Evolutionary conservation across 2,797 vertebrate genomes (phyloP), one percentile per base, ranked within the genome.

Genomic region (Mycteria americana): DNA sequence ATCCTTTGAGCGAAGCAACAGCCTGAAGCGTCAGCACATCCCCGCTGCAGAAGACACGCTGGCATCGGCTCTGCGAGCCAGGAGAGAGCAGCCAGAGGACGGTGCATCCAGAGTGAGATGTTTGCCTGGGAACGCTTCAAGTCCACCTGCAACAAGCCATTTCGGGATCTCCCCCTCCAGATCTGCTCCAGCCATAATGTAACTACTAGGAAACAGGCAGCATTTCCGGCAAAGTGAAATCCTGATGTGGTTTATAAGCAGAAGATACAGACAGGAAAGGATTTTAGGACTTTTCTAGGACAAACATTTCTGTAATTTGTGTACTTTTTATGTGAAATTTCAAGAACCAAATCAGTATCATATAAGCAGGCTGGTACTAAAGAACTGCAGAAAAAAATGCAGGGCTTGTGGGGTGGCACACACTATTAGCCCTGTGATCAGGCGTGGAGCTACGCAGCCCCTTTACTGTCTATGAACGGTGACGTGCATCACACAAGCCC

Each of bases 21-120:
- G 10, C 9, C 41, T 79, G 17, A n/a, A 46, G 48, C 35, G 18
- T 17, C 48, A 93, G 68, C n/a, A 18, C 23, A 28, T 7, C 9
- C n/a, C 54, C 0, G 4, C 28, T 43, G n/a, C 10, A 18, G n/a
- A 60, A 69, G 54, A 54, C 28, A 23, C 0, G 0, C 8, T 74
- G 53, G 57, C 15, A 43, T 1, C 7, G 25, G 28, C 28, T 4
- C 7, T 41, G 41, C 0, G 1, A 63, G 24, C 30, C 54, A 62
- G 30, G 23, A 56, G 24, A 31, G 41, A 76, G n/a, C 43, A 62
- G 69, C 6, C 48, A 57, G 43, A 53, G 70, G 22, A 64, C 1
- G 10, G 41, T 4, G 28, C 25, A 56, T 14, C 57, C 57, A 60
- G 60, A 57, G 23, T 2, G 9, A 73, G 24, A 37, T 31, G 27